A percentile compares a stretch with the other conserved stretches of the same genome.
These are phyloP conservation scores for Drosophila helvetica DNA, from an alignment of 2,888 invertebrate genomes.

Conservation along the genomic window DNA sequence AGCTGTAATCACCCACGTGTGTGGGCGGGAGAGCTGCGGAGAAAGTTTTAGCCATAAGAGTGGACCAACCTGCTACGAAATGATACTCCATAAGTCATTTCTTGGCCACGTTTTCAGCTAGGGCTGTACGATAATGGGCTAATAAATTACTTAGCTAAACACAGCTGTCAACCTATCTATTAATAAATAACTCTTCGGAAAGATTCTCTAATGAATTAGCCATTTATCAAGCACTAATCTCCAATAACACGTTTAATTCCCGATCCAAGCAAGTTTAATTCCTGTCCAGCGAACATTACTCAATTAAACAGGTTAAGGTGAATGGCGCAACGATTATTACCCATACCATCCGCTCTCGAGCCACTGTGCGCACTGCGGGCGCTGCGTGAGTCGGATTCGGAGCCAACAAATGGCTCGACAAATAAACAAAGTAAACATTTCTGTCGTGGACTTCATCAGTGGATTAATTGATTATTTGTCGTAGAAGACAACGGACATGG, in stretches of 20 bases:
- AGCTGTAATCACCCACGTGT: not conserved
- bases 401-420: slow-evolving; percentile 47
- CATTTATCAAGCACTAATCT: slow-evolving; percentile 50
- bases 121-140: slow-evolving; percentile 1
- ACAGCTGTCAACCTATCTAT: slow-evolving; percentile 32
- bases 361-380: slow-evolving; percentile 32
- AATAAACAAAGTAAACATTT: slow-evolving; percentile 74
- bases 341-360: slow-evolving; percentile 32
- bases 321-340: not conserved
- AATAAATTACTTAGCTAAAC: slow-evolving; percentile 31
- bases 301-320: slow-evolving; percentile 8
- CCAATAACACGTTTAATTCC: slow-evolving; percentile 43
- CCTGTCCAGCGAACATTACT: slow-evolving; percentile 26
- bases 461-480: slow-evolving; percentile 82
- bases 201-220: slow-evolving; percentile 49
- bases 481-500: slow-evolving; percentile 38
- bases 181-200: slow-evolving; percentile 28
- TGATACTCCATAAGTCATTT: slow-evolving; percentile 22
- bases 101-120: not conserved
- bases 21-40: not conserved
- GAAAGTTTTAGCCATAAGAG: slow-evolving; percentile 21
- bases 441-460: slow-evolving; percentile 77
- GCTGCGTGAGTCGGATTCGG: slow-evolving; percentile 8
- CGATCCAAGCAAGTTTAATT: slow-evolving; percentile 65
- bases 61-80: not conserved